A percentile compares a stretch with the other conserved stretches of the same genome.
phyloP scores from a whole-genome alignment of 2,888 invertebrate species.

The Perizoma flavofasciatum region DNA sequence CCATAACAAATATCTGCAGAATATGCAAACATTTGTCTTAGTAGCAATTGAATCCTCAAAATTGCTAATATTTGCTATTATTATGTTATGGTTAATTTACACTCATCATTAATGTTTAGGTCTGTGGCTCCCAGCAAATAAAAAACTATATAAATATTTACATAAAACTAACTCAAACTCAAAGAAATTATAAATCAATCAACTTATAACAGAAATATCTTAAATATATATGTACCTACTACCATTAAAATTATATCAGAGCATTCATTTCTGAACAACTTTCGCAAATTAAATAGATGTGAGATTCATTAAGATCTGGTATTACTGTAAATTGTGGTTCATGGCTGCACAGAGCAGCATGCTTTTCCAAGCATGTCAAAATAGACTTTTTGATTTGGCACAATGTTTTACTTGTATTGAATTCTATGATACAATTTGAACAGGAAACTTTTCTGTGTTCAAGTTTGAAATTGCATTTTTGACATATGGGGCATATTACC shows the following conservation, averaged over 20 bases:
- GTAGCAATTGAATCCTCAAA: too few species aligned
- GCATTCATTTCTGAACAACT: slow-evolving; percentile 65
- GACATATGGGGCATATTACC: slow-evolving; percentile 82
- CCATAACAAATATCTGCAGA: too few species aligned
- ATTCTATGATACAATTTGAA: slow-evolving; percentile 61
- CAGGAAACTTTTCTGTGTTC: slow-evolving; percentile 50
- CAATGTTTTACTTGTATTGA: slow-evolving; percentile 56
- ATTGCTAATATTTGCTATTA: too few species aligned
- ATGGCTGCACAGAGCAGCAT: slow-evolving; percentile 54
- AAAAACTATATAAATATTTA: too few species aligned
- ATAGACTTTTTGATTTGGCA: slow-evolving; percentile 59
- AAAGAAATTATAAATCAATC: too few species aligned
- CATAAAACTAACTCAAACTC: too few species aligned
- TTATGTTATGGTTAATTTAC: too few species aligned
- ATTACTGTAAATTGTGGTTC: slow-evolving; percentile 62
- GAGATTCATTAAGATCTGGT: slow-evolving; percentile 58
- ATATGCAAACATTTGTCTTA: too few species aligned
- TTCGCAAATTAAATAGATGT: slow-evolving; percentile 71
- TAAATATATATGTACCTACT: too few species aligned
- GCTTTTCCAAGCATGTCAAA: slow-evolving; percentile 56
- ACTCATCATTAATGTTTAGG: too few species aligned
- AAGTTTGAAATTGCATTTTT: slow-evolving; percentile 63
- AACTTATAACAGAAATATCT: too few species aligned
- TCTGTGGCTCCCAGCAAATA: too few species aligned
- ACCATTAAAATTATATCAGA: slow-evolving; percentile 21